Evolutionary conservation across 2,888 invertebrate genomes (phyloP), one percentile per base, ranked within the genome.

Genomic region (Callyntrura guangdongensis): DNA sequence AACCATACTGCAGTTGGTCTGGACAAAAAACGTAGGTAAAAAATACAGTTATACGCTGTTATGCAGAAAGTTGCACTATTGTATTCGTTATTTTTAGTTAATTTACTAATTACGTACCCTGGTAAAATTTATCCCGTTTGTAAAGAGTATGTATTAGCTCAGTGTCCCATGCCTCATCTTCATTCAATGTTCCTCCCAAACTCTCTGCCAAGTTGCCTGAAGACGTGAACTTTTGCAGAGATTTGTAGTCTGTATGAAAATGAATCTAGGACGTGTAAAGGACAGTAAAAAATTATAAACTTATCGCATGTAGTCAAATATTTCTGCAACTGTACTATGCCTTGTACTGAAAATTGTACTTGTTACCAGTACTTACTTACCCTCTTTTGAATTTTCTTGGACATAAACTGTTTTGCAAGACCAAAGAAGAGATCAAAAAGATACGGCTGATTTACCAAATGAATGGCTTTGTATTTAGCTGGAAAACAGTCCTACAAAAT

Each of bases 361-460:
- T 47, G 5, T 47, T 11, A 36, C 17, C 25, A n/a, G n/a, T n/a
- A n/a, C n/a, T n/a, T n/a, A n/a, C 90, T 59, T 81, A 91, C 88
- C 36, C 91, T 27, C 11, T 47, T 79, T 22, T 85, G 77, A 17
- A 91, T 74, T 81, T 87, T 91, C 9, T 61, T 84, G 0, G 91
- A 83, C 83, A 91, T 88, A 61, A 91, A 69, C 56, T 53, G 77
- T 79, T 88, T 88, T 17, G 85, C 88, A 45, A 91, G 64, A 17
- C 77, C 69, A 49, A 83, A 88, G 9, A 91, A 64, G 14, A 88
- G 20, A 45, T 88, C 87, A 25, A 91, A 89, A 14, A 91, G 84
- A 14, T 85, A 85, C 8, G 91, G 91, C 36, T 87, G 85, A 69
- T 91, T 91, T 0, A 91, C 81, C 27, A 91, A 45, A 89, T 91